Base-by-base conservation (phyloP, 2,797 vertebrate genomes). In the Phalanger gymnotis region DNA sequence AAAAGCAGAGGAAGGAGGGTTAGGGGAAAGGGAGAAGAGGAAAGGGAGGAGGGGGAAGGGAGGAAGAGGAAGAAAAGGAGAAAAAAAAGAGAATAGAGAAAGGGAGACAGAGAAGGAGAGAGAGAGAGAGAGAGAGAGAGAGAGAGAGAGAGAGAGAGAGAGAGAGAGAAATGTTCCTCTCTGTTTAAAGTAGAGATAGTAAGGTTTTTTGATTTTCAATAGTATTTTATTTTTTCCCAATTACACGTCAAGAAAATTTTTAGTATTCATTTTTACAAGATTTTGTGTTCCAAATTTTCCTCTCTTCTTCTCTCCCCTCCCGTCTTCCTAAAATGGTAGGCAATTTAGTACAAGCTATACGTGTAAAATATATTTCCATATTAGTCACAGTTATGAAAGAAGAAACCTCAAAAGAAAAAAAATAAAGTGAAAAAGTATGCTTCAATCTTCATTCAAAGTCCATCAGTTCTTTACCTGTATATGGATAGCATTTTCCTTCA, bases 1-100 rank as follows among this genome's bases (percentile, higher is more conserved):
- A n/a, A n/a, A n/a, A n/a, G n/a, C n/a, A 10, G 5, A 28, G 10
- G 10, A 10, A 12, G 1, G 0, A 10, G 27, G 4, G 27, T 5
- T 13, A 0, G 16, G 34, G 5, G 13, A n/a, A 22, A 5, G 19
- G 47, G 19, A 2, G n/a, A 61, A 31, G 2, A 4, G 1, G 30
- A 52, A 40, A 1, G 34, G 5, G 47, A 10, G 5, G 47, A 10
- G 31, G 14, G 54, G 28, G 28, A 27, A 16, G 14, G 51, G 1
- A 30, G n/a, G 34, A 0, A 56, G 4, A 0, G 13, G 1, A 34
- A 2, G 34, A 4, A 3, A 7, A 30, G 40, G 27, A 25, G 4
- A 22, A 25, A 5, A 25, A 5, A 56, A 14, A 54, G 13, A 54
- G 13, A 54, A 54, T 11, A 54, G 13, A 13, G 2, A 54, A 56